Percentiles rank a stretch among this genome's conserved stretches.
These are phyloP conservation scores for Myxocyprinus asiaticus DNA, from an alignment of 2,113 vertebrate species.

Conservation along the genomic window DNA sequence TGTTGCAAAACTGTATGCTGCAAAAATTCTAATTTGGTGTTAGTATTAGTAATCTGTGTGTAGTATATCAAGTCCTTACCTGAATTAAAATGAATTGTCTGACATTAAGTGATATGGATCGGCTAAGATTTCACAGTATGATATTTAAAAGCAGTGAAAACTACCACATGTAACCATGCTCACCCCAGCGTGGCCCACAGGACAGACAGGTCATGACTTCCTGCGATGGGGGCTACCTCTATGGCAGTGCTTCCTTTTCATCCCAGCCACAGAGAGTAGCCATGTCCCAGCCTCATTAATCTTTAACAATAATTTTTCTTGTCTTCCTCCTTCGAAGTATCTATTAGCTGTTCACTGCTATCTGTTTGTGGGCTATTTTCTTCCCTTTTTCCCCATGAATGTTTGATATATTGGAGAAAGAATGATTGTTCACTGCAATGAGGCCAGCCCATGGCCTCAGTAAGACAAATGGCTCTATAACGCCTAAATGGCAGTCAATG, in stretches of 20 bases:
- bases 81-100: constrained; percentile 9
- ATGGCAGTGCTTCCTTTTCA: constrained; percentile 39
- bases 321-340: constrained; percentile 74
- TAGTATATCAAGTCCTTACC: background rate
- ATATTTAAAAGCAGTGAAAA: constrained; percentile 36
- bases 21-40: background rate
- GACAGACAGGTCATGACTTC: constrained; percentile 46
- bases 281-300: constrained; percentile 68
- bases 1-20: background rate
- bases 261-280: constrained; percentile 61
- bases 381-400: constrained; percentile 79
- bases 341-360: constrained; percentile 77
- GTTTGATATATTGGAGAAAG: constrained; percentile 90
- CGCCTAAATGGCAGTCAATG: constrained; percentile 93
- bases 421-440: constrained; percentile 91
- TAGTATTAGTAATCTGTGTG: background rate
- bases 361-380: constrained; percentile 78
- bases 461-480: constrained; percentile 94
- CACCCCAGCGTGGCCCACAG: constrained; percentile 28
- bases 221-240: constrained; percentile 32
- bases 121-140: constrained; percentile 12
- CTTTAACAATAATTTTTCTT: constrained; percentile 75
- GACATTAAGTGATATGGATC: constrained; percentile 13
- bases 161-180: constrained; percentile 9
- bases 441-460: constrained; percentile 87